Conservation (phyloP, 2,113 vertebrate genomes). For the Sterna hirundo region DNA sequence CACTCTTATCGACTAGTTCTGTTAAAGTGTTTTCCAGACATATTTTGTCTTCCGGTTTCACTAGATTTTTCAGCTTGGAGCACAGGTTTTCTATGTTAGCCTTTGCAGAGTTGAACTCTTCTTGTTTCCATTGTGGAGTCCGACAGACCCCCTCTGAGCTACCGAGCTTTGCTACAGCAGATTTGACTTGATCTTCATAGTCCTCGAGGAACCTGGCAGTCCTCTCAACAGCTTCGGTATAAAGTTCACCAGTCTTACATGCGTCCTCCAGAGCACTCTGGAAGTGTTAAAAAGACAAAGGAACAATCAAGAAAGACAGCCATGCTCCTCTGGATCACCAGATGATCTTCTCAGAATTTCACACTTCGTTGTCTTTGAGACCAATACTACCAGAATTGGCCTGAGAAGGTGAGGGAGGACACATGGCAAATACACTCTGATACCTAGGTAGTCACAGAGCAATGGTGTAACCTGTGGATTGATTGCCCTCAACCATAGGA, state of each 20-base stretch:
- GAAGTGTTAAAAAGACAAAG: slow-evolving; percentile 8
- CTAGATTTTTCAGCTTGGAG: slow-evolving; percentile 61
- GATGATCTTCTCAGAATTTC: background rate
- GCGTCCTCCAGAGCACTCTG: slow-evolving; percentile 77
- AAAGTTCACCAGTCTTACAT: slow-evolving; percentile 64
- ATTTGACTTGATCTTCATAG: slow-evolving; percentile 62
- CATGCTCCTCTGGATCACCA: background rate
- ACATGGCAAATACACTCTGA: background rate
- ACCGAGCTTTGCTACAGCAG: slow-evolving; percentile 30
- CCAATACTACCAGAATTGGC: background rate
- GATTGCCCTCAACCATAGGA: background rate
- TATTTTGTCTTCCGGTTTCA: slow-evolving; percentile 62
- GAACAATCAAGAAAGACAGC: background rate
- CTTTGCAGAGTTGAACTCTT: slow-evolving; percentile 75
- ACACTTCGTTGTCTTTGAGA: background rate
- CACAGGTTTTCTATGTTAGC: slow-evolving; percentile 69
- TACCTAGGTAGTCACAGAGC: background rate
- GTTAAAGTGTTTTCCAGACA: slow-evolving; percentile 71
- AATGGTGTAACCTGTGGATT: background rate
- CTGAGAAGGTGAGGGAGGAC: background rate
- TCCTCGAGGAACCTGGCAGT: slow-evolving; percentile 61
- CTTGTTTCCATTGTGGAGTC: slow-evolving; percentile 35
- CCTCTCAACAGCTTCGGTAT: slow-evolving; percentile 58
- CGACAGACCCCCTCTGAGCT: slow-evolving; percentile 42
- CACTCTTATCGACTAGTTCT: slow-evolving; percentile 72